These are phyloP conservation scores for Drosophila arizonae DNA, from an alignment of 1,140 invertebrate genomes.

Conservation along the genomic window DNA sequence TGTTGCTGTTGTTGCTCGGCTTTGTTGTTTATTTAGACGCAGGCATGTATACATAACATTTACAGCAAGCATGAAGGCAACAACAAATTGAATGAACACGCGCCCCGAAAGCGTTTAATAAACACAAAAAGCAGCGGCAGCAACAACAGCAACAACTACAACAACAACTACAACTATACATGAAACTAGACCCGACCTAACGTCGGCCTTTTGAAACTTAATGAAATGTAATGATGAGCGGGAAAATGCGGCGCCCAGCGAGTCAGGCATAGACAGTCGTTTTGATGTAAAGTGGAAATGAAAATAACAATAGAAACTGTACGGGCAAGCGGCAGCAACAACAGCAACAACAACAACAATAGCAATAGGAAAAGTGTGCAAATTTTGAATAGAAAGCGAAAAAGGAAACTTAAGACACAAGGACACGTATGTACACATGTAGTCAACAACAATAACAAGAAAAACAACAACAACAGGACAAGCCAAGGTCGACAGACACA, in stretches of 20 bases:
- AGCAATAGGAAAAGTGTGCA: conserved; percentile 24
- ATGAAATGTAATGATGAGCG: conserved; percentile 77
- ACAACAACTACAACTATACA: conserved; percentile 32
- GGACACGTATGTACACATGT: conserved; percentile 4
- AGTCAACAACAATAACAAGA: not conserved
- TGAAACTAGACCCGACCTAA: not conserved
- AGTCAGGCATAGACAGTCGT: conserved; percentile 53
- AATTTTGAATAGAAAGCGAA: conserved; percentile 34
- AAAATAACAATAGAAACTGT: conserved; percentile 56
- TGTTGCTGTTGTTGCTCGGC: not conserved
- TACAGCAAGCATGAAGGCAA: conserved; percentile 34
- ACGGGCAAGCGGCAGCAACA: conserved; percentile 27
- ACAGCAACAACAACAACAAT: conserved; percentile 38
- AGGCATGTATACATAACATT: conserved; percentile 77
- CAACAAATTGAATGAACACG: conserved; percentile 77
- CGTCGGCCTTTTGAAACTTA: conserved; percentile 51
- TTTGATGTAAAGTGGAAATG: conserved; percentile 63
- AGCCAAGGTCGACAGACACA: not conserved
- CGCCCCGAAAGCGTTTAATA: conserved; percentile 78
- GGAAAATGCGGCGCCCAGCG: conserved; percentile 27
- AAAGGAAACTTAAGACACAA: conserved; percentile 26
- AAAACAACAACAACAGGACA: not conserved
- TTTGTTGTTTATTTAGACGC: conserved; percentile 66
- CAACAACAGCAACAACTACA: conserved; percentile 35
- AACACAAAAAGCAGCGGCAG: conserved; percentile 62